phyloP scores from a whole-genome alignment of 2,113 vertebrate species.

The Sterrhoptilus dennistouni region DNA sequence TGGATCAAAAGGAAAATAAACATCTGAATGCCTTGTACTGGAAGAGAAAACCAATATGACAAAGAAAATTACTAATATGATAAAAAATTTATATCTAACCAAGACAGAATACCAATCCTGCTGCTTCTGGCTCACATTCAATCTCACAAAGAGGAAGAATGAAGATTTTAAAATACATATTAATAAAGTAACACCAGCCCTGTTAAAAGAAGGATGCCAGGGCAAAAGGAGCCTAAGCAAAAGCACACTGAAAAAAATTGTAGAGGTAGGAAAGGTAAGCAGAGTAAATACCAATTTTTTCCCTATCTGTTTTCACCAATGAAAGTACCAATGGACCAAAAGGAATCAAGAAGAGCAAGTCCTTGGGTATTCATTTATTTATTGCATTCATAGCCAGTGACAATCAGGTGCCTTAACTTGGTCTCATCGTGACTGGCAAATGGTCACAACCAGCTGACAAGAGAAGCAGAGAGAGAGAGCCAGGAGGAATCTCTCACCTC shows the following conservation, averaged over 20 bases:
- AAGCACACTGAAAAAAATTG: not conserved
- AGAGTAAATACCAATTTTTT: accelerated
- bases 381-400: not conserved
- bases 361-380: not conserved
- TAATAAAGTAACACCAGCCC: not conserved
- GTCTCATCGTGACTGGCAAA: not conserved
- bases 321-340: not conserved
- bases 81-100: conserved; percentile 21
- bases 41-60: conserved; percentile 25
- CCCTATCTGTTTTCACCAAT: not conserved
- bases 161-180: not conserved
- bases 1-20: conserved; percentile 34
- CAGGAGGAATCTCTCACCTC: not conserved
- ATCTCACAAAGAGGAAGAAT: not conserved
- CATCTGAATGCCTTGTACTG: not conserved
- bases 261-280: not conserved
- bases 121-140: conserved; percentile 16
- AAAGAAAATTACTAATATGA: conserved; percentile 31
- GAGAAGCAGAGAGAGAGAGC: not conserved
- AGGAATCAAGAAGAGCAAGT: not conserved
- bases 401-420: not conserved
- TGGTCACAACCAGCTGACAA: not conserved
- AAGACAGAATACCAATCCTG: conserved; percentile 37
- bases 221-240: not conserved
- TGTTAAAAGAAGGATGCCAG: not conserved